These are phyloP conservation scores for Rhea americana DNA, from an alignment of 2,113 vertebrate species.

Conservation along the genomic window DNA sequence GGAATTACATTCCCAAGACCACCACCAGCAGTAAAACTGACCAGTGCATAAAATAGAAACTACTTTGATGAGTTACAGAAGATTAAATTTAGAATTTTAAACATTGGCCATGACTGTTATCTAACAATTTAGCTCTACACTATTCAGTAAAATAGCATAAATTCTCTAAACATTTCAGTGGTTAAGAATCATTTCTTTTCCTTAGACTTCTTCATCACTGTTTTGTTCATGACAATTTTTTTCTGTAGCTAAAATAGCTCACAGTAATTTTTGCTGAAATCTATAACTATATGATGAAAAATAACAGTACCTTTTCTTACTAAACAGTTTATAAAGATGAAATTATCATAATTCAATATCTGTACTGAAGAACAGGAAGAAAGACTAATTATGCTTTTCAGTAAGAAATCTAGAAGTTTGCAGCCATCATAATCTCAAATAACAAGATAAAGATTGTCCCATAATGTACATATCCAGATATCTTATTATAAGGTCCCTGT, in stretches of 20 bases:
- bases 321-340: not conserved
- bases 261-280: not conserved
- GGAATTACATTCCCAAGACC: not conserved
- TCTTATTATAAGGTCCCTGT: not conserved
- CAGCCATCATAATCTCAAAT: not conserved
- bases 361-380: not conserved
- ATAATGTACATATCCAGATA: accelerated
- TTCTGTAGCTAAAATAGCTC: not conserved
- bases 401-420: not conserved
- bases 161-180: not conserved
- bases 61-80: not conserved
- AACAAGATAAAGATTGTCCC: accelerated
- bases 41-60: not conserved
- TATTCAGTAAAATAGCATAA: not conserved
- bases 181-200: not conserved
- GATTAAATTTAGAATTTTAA: not conserved
- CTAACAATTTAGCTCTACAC: not conserved
- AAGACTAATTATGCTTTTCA: not conserved
- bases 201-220: not conserved
- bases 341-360: not conserved
- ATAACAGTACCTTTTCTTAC: not conserved
- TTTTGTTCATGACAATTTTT: not conserved
- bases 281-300: not conserved
- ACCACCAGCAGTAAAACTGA: not conserved
- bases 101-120: not conserved